These are phyloP conservation scores for Microcebus tavaratra DNA, from an alignment of 2,113 vertebrate genomes.

Conservation along the genomic window DNA sequence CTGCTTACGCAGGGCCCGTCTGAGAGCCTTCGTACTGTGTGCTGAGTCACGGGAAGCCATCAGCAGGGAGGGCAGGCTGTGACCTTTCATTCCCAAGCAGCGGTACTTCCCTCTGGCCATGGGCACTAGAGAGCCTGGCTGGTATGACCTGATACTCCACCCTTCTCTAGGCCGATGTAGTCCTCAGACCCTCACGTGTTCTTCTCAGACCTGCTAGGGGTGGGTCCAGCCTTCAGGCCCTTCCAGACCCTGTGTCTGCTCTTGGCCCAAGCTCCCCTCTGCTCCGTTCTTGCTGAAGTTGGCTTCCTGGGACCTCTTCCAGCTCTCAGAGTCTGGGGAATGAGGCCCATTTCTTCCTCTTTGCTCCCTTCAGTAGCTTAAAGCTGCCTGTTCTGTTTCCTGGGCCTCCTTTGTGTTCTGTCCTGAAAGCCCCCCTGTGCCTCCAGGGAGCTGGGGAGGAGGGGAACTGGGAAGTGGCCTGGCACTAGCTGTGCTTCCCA, in stretches of 20 bases:
- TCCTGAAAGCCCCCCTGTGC: slow-evolving; percentile 5
- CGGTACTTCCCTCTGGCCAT: background rate
- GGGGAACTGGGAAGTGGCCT: background rate
- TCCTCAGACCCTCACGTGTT: background rate
- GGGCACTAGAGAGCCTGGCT: background rate
- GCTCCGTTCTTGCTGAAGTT: background rate
- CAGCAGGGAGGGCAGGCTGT: background rate
- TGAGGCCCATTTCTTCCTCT: background rate
- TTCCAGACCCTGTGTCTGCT: background rate
- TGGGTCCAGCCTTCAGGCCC: background rate
- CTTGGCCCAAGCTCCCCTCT: background rate
- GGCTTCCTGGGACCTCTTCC: background rate
- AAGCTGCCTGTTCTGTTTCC: background rate
- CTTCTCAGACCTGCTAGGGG: background rate
- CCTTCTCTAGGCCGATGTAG: background rate
- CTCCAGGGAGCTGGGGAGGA: background rate
- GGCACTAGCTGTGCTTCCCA: background rate
- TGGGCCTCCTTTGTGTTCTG: slow-evolving; percentile 44
- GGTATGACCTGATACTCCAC: too few relatives aligned
- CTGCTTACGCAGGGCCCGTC: background rate
- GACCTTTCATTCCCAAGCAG: background rate
- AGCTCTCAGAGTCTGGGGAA: background rate
- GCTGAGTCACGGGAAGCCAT: background rate
- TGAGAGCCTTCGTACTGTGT: background rate
- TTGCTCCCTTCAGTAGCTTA: background rate